Evolutionary conservation across 1,140 invertebrate genomes (phyloP).

Genomic region (Nixonia krombeini): DNA sequence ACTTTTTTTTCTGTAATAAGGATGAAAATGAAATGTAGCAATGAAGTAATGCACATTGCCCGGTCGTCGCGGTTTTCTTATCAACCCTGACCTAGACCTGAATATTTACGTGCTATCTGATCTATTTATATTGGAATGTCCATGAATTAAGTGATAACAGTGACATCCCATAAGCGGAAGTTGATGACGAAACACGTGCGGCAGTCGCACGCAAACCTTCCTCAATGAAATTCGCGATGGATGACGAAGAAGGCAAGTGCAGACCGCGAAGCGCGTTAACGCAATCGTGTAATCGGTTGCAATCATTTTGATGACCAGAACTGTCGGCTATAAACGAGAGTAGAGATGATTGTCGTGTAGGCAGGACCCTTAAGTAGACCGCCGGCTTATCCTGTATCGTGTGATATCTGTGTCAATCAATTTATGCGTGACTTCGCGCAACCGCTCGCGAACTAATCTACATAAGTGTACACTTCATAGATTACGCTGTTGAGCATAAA

Average conservation of each 20-base stretch:
- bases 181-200: constrained; percentile 25
- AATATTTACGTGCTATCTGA: constrained; percentile 26
- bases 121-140: constrained; percentile 12
- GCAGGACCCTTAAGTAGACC: constrained; percentile 60
- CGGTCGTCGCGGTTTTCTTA: constrained; percentile 29
- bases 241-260: constrained; percentile 31
- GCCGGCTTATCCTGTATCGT: constrained; percentile 49
- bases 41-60: constrained; percentile 22
- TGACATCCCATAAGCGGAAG: constrained; percentile 23
- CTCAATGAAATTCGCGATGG: constrained; percentile 33
- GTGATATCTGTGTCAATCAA: constrained; percentile 64
- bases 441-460: constrained; percentile 25
- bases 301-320: constrained; percentile 69
- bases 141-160: constrained; percentile 13
- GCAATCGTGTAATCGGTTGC: constrained; percentile 67
- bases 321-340: constrained; percentile 62
- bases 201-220: constrained; percentile 13
- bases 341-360: constrained; percentile 69
- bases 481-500: constrained; percentile 8
- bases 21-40: too few relatives aligned
- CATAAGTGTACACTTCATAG: constrained; percentile 24
- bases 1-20: too few relatives aligned
- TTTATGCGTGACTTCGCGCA: constrained; percentile 34
- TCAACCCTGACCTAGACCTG: constrained; percentile 47
- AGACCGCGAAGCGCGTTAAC: constrained; percentile 50